These are phyloP conservation scores for Fragum whitleyi DNA, from an alignment of 2,888 invertebrate genomes.

Conservation along the genomic window DNA sequence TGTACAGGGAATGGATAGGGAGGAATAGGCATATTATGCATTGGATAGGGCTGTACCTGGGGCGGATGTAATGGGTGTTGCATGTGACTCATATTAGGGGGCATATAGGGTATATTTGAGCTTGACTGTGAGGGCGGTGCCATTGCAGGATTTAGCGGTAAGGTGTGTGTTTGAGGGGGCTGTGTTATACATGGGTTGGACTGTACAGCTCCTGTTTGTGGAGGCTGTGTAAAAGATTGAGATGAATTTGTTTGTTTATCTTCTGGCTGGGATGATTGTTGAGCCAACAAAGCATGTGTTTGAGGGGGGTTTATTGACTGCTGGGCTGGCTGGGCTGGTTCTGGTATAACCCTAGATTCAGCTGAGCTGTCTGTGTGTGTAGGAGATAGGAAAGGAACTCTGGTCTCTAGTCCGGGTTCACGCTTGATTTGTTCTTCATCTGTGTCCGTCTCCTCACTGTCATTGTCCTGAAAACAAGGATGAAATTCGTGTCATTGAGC, in stretches of 20 bases:
- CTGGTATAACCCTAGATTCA: background rate
- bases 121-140: background rate
- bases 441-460: constrained; percentile 67
- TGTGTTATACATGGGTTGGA: background rate
- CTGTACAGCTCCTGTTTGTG: background rate
- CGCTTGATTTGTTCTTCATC: constrained; percentile 45
- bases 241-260: background rate
- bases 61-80: constrained; percentile 17
- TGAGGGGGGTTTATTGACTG: background rate
- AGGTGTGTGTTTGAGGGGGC: background rate
- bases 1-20: constrained; percentile 11
- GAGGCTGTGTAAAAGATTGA: background rate
- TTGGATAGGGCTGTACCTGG: constrained; percentile 26
- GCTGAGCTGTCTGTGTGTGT: background rate
- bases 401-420: background rate
- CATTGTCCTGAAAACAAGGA: constrained; percentile 58
- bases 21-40: constrained; percentile 47
- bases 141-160: background rate
- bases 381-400: background rate
- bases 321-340: background rate
- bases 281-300: background rate
- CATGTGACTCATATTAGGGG: constrained; percentile 12
- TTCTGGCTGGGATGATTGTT: background rate
- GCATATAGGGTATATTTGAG: background rate
- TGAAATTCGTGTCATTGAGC: background rate